phyloP scores from a whole-genome alignment of 37 sponge, comb jelly and placozoan genomes.

The Ephydatia muelleri region DNA sequence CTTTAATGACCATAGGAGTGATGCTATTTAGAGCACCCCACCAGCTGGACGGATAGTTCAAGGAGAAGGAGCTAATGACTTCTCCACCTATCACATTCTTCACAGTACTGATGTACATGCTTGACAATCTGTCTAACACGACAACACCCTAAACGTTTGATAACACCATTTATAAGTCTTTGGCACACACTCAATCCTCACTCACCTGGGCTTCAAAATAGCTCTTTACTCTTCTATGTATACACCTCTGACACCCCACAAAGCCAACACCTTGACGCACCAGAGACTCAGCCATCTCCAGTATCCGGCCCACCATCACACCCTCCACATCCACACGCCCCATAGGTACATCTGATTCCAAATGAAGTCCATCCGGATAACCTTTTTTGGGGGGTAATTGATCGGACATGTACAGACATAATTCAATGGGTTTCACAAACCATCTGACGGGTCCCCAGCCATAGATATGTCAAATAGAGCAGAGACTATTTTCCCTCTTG shows the following conservation, averaged over 20 bases:
- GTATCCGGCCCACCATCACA: conserved; percentile 27
- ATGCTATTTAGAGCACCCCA: conserved; percentile 34
- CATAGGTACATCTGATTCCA: background rate
- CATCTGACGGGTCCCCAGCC: conserved; percentile 63
- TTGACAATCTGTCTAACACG: conserved; percentile 64
- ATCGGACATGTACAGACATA: background rate
- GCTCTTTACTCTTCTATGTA: conserved; percentile 58
- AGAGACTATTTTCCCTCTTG: conserved; percentile 40
- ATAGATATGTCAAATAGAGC: conserved; percentile 59
- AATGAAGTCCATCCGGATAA: background rate
- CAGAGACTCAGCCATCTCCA: conserved; percentile 6
- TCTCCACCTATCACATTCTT: conserved; percentile 38
- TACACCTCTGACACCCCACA: conserved; percentile 70
- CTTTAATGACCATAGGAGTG: background rate
- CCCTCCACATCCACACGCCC: conserved; percentile 6
- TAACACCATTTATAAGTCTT: background rate
- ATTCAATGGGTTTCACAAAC: background rate
- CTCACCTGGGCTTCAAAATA: conserved; percentile 24
- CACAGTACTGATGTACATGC: conserved; percentile 35
- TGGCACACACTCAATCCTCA: background rate
- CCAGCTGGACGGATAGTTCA: background rate
- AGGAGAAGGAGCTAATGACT: conserved; percentile 33
- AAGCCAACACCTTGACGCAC: conserved; percentile 45
- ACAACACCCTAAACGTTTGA: conserved; percentile 56
- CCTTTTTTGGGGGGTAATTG: background rate